A percentile compares a stretch with the other conserved stretches of the same genome.
Conservation (phyloP, 2,113 vertebrate genomes). For the Coracopsis vasa region DNA sequence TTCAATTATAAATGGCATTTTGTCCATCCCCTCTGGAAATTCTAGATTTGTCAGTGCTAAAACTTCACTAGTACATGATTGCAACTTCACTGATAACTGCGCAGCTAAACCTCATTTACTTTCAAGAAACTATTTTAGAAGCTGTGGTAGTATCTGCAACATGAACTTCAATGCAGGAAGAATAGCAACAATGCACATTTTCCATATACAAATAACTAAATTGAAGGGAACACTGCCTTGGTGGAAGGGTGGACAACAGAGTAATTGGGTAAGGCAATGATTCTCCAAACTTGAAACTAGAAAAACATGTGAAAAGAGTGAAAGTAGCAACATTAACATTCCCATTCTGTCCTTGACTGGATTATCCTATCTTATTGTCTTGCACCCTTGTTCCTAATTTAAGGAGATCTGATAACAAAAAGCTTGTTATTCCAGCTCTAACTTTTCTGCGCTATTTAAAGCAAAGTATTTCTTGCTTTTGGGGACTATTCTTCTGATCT, state of each 20-base stretch:
- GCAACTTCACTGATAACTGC: not conserved
- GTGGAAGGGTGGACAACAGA: not conserved
- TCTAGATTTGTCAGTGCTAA: slow-evolving; percentile 18
- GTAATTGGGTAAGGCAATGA: not conserved
- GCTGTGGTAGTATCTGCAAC: not conserved
- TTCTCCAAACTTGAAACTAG: not conserved
- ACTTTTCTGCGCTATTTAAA: not conserved
- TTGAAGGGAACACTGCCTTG: not conserved
- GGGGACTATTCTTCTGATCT: not conserved
- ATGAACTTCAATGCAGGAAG: not conserved
- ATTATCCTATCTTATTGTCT: not conserved
- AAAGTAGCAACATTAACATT: not conserved
- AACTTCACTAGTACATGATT: not conserved
- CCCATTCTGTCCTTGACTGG: not conserved
- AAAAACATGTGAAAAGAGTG: not conserved
- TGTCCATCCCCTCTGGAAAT: slow-evolving; percentile 46
- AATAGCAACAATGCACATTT: not conserved
- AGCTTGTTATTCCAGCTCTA: not conserved
- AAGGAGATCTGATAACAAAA: not conserved
- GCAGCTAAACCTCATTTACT: not conserved
- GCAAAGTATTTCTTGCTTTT: not conserved
- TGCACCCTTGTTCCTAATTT: not conserved
- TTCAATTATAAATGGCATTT: slow-evolving; percentile 52
- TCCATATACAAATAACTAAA: not conserved
- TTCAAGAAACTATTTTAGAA: not conserved